Evolutionary conservation across 2,888 invertebrate genomes (phyloP).

Genomic region (Melanophora roralis): DNA sequence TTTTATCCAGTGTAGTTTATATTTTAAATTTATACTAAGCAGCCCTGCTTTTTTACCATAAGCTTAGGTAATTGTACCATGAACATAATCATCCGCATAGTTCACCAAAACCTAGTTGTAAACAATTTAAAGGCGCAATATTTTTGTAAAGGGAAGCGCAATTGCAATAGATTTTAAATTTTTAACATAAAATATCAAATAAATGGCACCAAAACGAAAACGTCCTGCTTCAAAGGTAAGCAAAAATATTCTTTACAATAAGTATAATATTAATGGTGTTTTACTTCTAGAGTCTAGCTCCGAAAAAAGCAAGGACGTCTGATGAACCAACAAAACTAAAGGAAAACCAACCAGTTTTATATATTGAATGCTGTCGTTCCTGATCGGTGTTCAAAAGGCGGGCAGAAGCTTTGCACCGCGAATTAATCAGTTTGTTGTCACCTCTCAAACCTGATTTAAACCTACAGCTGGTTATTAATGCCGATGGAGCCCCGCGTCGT

Average conservation of each 20-base stretch:
- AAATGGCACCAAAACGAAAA: conserved; percentile 66
- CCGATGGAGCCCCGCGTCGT: conserved; percentile 69
- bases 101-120: not conserved
- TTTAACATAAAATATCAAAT: not conserved
- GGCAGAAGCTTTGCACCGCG: conserved; percentile 71
- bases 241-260: not conserved
- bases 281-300: conserved; percentile 2
- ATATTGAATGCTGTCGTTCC: conserved; percentile 75
- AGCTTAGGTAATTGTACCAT: no score
- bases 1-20: no score
- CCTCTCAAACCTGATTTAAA: conserved; percentile 63
- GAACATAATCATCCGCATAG: not conserved
- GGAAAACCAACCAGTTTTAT: conserved; percentile 68
- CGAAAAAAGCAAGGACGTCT: conserved; percentile 23
- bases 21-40: no score
- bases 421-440: conserved; percentile 64
- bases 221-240: conserved; percentile 2
- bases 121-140: conserved; percentile 22
- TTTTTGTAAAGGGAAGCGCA: not conserved
- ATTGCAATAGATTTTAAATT: not conserved
- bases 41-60: no score
- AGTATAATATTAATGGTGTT: not conserved
- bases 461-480: conserved; percentile 71
- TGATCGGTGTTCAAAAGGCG: conserved; percentile 75
- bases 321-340: conserved; percentile 50